Base-by-base conservation (phyloP, 1,140 invertebrate genomes). In the Sipha flava region DNA sequence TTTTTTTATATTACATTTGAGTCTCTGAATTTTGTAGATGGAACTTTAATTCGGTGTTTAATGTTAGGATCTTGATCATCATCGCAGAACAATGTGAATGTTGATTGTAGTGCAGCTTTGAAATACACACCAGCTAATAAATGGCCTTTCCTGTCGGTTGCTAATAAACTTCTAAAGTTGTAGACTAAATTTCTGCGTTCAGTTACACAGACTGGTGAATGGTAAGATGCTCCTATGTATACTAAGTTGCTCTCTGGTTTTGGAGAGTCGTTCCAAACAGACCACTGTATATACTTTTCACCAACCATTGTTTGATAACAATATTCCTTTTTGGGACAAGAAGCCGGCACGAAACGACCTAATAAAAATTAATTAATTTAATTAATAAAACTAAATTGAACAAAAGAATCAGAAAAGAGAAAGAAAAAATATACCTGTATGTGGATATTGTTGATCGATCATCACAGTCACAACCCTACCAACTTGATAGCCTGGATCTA, bases 401-500 rank as follows among this genome's bases (percentile, higher is more conserved):
- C n/a, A n/a, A n/a, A n/a, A n/a, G n/a, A n/a, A n/a, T n/a, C n/a
- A n/a, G n/a, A n/a, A n/a, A n/a, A n/a, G n/a, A n/a, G n/a, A 31
- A 47, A 3, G 10, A 79, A 66, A 34, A 31, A 81, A 40, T 84
- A 85, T 82, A 90, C 90, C 92, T 45, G 94, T 95, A 84, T 96
- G 93, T 4, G 95, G 95, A 86, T 93, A 94, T 34, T 87, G 86
- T 68, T 91, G 87, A 85, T 96, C 95, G 26, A 89, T 86, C 94
- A 96, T 97, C 31, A 95, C 92, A 26, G 94, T 94, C 57, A 96
- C 89, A 21, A 93, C 92, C 47, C 93, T 87, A 29, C 91, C 91
- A 52, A 96, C 91, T 85, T 97, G 95, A 85, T 96, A 97, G 10
- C 95, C 95, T 1, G 94, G 93, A 86, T 96, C 95, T 21, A 95